phyloP scores from a whole-genome alignment of 2,113 vertebrate genomes.

The Oncorhynchus tshawytscha region DNA sequence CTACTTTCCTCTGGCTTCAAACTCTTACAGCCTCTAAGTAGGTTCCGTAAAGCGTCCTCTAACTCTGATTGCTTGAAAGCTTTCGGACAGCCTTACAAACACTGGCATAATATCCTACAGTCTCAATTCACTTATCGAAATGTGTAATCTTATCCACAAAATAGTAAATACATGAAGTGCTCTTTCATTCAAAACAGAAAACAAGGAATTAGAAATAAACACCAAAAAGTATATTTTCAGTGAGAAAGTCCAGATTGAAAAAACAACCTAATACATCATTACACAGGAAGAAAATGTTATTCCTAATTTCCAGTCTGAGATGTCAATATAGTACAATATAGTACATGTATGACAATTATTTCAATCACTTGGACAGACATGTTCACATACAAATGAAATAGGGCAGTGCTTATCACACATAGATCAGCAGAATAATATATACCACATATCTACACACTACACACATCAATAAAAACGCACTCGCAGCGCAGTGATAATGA shows the following conservation, averaged over 20 bases:
- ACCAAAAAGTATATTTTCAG: background rate
- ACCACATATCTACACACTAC: background rate
- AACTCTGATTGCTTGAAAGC: constrained; percentile 7
- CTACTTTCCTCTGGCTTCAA: constrained; percentile 4
- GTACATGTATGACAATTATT: no score
- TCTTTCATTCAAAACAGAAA: background rate
- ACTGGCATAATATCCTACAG: constrained; percentile 26
- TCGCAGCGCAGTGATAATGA: no score
- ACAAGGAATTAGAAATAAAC: background rate
- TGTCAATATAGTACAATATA: no score
- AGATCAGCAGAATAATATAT: background rate
- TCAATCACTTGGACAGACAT: background rate
- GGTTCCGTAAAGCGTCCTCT: constrained; percentile 8
- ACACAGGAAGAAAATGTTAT: no score
- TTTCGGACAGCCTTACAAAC: background rate
- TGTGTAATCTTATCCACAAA: constrained; percentile 21
- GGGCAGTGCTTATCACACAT: no score
- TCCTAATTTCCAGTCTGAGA: no score
- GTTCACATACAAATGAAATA: background rate
- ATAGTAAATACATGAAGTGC: background rate
- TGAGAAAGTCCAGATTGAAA: no score
- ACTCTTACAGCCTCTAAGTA: constrained; percentile 1
- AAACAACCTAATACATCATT: no score
- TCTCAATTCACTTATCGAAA: constrained; percentile 26
- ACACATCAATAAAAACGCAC: no score